Evolutionary conservation across 37 sponge, comb jelly and placozoan species (phyloP).

Genomic region (Chondrosia reniformis): DNA sequence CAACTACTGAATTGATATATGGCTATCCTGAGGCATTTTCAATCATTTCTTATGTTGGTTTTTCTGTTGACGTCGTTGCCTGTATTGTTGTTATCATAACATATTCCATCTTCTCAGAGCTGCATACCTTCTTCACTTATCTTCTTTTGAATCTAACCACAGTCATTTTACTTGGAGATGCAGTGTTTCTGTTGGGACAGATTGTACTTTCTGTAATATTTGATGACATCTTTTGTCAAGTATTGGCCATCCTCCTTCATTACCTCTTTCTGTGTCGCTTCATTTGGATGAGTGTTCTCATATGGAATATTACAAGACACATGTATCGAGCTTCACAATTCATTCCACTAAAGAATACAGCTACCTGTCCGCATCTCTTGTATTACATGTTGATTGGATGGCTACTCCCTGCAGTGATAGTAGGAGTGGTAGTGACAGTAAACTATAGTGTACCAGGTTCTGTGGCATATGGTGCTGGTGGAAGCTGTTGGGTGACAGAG

Average conservation of each 20-base stretch:
- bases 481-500: conserved; percentile 53
- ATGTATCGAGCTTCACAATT: conserved; percentile 10
- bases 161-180: conserved; percentile 15
- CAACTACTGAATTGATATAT: not conserved
- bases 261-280: conserved; percentile 45
- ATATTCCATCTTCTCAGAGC: conserved; percentile 35
- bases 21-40: not conserved
- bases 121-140: conserved; percentile 36
- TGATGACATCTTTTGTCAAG: not conserved
- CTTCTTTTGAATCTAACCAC: conserved; percentile 38
- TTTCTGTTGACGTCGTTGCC: conserved; percentile 42
- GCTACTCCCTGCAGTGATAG: conserved; percentile 28
- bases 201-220: not conserved
- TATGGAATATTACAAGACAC: not conserved
- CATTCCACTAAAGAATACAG: not conserved
- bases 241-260: conserved; percentile 36
- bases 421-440: conserved; percentile 9
- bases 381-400: conserved; percentile 37
- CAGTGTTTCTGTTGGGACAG: conserved; percentile 22
- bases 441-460: conserved; percentile 26
- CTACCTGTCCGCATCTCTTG: not conserved
- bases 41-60: conserved; percentile 48
- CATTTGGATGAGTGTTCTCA: conserved; percentile 45
- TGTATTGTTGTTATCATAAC: conserved; percentile 32
- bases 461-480: conserved; percentile 34